Conservation (phyloP, 1,140 invertebrate genomes). For the Macrotrachela quadricornifera region DNA sequence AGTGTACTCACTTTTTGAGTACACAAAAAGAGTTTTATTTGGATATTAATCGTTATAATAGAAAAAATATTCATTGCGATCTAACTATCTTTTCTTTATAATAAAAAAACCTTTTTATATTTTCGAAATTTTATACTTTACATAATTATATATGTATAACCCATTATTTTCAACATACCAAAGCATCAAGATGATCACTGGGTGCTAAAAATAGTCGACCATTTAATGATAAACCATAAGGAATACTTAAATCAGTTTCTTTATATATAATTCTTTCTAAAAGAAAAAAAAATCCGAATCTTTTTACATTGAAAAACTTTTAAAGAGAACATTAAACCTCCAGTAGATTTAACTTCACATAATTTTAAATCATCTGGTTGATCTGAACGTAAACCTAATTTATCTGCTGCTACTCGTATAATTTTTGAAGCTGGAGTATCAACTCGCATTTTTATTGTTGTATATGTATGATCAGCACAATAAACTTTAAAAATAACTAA, state of each 20-base stretch:
- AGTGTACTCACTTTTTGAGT: too few relatives aligned
- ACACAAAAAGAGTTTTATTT: too few relatives aligned
- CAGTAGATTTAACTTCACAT: slow-evolving; percentile 55
- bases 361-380: slow-evolving; percentile 42
- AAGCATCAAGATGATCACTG: slow-evolving; percentile 55
- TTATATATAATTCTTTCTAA: slow-evolving; percentile 49
- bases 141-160: too few relatives aligned
- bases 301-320: neutral
- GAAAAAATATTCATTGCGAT: too few relatives aligned
- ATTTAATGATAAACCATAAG: slow-evolving; percentile 52
- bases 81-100: too few relatives aligned
- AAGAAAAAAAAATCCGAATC: slow-evolving; percentile 10
- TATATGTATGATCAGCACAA: slow-evolving; percentile 63
- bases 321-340: slow-evolving; percentile 25
- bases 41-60: too few relatives aligned
- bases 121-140: too few relatives aligned
- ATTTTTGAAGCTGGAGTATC: slow-evolving; percentile 49
- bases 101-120: too few relatives aligned
- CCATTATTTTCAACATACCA: slow-evolving; percentile 22
- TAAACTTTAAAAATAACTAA: slow-evolving; percentile 61
- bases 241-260: slow-evolving; percentile 52
- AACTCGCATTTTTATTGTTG: slow-evolving; percentile 49
- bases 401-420: slow-evolving; percentile 49
- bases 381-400: slow-evolving; percentile 41
- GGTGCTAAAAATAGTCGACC: slow-evolving; percentile 54